These are phyloP conservation scores for Pyrgus malvae DNA, from an alignment of 2,888 invertebrate species.

Conservation along the genomic window DNA sequence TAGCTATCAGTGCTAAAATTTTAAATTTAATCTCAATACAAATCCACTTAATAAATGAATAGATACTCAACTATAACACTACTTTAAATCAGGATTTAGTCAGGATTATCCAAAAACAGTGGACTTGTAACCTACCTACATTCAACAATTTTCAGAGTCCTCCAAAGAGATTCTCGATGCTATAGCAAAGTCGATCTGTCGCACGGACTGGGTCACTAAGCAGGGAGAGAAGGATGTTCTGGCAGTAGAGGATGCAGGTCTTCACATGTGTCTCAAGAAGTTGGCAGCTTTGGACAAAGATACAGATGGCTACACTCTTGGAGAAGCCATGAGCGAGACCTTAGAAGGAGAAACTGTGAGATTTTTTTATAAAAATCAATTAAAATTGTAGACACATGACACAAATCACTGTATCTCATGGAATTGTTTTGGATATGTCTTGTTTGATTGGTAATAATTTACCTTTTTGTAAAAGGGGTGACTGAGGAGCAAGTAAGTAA, in stretches of 20 bases:
- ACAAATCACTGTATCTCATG: too few species aligned
- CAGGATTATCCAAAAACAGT: too few species aligned
- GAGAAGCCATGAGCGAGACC: conserved; percentile 75
- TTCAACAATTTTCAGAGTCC: conserved; percentile 50
- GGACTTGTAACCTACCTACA: too few species aligned
- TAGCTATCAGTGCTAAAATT: too few species aligned
- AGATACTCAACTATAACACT: too few species aligned
- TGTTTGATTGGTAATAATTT: too few species aligned
- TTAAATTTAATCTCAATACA: too few species aligned
- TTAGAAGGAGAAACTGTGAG: conserved; percentile 81
- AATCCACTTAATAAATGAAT: too few species aligned
- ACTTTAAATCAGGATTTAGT: too few species aligned
- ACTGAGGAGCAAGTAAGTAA: too few species aligned
- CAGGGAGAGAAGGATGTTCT: conserved; percentile 65
- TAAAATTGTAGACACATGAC: background rate
- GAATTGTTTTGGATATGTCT: too few species aligned
- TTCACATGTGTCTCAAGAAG: conserved; percentile 90
- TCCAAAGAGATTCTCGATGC: conserved; percentile 58
- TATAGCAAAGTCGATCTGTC: conserved; percentile 61
- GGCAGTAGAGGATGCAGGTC: conserved; percentile 88
- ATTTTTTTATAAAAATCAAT: conserved; percentile 10
- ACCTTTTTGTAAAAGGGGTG: too few species aligned
- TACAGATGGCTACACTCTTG: conserved; percentile 77
- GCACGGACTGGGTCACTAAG: conserved; percentile 79
- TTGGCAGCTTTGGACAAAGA: conserved; percentile 84